Evolutionary conservation across 2,888 invertebrate species (phyloP).

Genomic region (Apocheima hispidaria): DNA sequence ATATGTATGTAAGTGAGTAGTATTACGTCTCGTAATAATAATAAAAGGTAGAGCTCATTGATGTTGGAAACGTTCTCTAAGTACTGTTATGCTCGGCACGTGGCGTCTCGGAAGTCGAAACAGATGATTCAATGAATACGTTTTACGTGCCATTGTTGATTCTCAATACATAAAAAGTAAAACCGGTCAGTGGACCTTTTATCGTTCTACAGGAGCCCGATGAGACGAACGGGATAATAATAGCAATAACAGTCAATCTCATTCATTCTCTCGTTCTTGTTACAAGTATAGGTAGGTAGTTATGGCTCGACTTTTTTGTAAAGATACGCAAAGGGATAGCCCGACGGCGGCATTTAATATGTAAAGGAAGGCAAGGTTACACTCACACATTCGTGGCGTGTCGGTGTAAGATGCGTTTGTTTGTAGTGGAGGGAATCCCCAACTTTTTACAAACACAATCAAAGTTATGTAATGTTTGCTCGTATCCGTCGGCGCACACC

Average conservation of each 20-base stretch:
- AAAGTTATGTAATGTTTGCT: constrained; percentile 86
- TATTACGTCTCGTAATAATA: constrained; percentile 36
- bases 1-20: constrained; percentile 19
- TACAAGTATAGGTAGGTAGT: constrained; percentile 72
- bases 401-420: constrained; percentile 80
- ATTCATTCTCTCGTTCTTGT: constrained; percentile 82
- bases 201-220: constrained; percentile 78
- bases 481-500: constrained; percentile 78
- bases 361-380: constrained; percentile 86
- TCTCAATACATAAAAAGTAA: constrained; percentile 79
- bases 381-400: constrained; percentile 74
- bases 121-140: constrained; percentile 80
- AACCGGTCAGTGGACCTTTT: constrained; percentile 82
- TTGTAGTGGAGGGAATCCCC: constrained; percentile 85
- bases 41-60: constrained; percentile 44
- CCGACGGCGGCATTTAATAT: constrained; percentile 84
- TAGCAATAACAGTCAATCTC: constrained; percentile 83
- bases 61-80: constrained; percentile 40
- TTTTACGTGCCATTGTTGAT: constrained; percentile 83
- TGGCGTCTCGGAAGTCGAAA: constrained; percentile 62
- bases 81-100: constrained; percentile 61
- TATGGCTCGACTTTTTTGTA: constrained; percentile 79
- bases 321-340: constrained; percentile 84
- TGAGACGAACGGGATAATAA: constrained; percentile 79
- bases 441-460: constrained; percentile 86